Evolutionary conservation across 2,888 invertebrate genomes (phyloP).

Genomic region (Selenia dentaria): DNA sequence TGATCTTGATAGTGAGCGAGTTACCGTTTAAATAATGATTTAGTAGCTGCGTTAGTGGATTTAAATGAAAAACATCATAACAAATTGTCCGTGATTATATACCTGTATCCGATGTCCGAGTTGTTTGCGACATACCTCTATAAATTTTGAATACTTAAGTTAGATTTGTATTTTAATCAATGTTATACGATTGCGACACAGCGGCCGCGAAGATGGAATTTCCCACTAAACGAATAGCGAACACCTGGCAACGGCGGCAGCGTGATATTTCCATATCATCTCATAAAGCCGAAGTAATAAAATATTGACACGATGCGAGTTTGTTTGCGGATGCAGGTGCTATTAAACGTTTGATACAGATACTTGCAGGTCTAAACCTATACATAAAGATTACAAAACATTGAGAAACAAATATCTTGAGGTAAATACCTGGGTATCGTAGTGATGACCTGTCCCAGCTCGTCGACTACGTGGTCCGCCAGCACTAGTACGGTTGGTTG

Average conservation of each 20-base stretch:
- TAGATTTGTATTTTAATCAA: conserved; percentile 29
- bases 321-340: conserved; percentile 9
- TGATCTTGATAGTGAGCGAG: conserved; percentile 22
- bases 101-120: conserved; percentile 6
- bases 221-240: conserved; percentile 50
- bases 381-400: no score
- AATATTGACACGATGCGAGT: conserved; percentile 32
- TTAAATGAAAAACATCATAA: conserved; percentile 27
- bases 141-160: conserved; percentile 24
- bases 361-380: no score
- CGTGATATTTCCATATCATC: conserved; percentile 52
- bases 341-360: conserved; percentile 2
- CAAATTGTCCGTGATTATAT: conserved; percentile 11
- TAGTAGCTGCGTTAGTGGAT: conserved; percentile 6
- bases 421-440: conserved; percentile 85
- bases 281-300: conserved; percentile 55
- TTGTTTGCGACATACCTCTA: conserved; percentile 21
- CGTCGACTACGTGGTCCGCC: conserved; percentile 89
- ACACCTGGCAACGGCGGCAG: conserved; percentile 56
- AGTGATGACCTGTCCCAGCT: conserved; percentile 87
- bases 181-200: conserved; percentile 35
- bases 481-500: conserved; percentile 88
- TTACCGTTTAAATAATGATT: conserved; percentile 30
- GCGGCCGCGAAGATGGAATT: conserved; percentile 50
- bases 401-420: no score